These are phyloP conservation scores for Upupa epops DNA, from an alignment of 2,113 vertebrate genomes.

Conservation along the genomic window DNA sequence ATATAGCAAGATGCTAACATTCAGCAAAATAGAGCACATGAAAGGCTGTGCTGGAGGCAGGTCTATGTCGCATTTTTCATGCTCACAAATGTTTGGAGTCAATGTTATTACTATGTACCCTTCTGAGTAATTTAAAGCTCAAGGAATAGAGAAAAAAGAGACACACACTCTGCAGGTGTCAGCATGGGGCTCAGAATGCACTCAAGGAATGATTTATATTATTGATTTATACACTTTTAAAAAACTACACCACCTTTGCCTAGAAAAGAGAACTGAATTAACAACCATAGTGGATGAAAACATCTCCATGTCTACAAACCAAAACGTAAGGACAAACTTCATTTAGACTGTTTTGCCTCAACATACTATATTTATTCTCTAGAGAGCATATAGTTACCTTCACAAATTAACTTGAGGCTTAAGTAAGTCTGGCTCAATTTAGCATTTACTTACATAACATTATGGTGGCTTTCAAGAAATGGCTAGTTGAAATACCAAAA, in stretches of 20 bases:
- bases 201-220: conserved; percentile 25
- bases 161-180: background rate
- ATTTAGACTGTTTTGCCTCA: background rate
- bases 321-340: background rate
- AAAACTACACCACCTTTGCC: background rate
- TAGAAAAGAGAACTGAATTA: background rate
- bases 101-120: background rate
- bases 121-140: conserved; percentile 25
- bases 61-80: conserved; percentile 28
- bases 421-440: background rate
- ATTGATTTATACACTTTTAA: conserved; percentile 20
- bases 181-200: background rate
- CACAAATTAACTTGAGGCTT: background rate
- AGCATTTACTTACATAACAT: background rate
- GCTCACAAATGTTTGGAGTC: conserved; percentile 9
- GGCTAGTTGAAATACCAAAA: background rate
- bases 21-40: conserved; percentile 15
- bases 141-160: background rate
- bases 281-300: background rate
- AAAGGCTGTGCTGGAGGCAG: background rate
- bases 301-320: background rate
- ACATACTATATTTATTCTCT: background rate
- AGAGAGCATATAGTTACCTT: background rate
- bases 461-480: conserved; percentile 7
- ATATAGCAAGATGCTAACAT: background rate